Base-by-base conservation (phyloP, 1,140 invertebrate species). In the Drosophila littoralis region DNA sequence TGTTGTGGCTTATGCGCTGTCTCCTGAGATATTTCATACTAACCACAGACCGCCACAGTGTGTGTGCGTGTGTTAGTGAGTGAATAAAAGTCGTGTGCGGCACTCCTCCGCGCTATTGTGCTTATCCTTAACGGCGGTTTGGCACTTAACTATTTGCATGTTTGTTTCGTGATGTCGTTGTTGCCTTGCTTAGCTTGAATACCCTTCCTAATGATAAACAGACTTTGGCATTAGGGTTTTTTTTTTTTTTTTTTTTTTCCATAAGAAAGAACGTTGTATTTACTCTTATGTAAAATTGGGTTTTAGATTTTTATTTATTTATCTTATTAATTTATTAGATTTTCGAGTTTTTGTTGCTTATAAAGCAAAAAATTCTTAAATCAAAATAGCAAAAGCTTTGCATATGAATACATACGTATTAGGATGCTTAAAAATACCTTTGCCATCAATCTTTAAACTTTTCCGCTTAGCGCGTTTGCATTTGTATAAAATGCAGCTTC, bases 71-170 rank as follows among this genome's bases (percentile, higher is more conserved):
- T 43, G 61, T 73, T 12, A 58, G 58, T 70, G 57, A 66, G 10
- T 32, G 33, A 17, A 48, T 63, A 15, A 10, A n/a, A 60, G 64
- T 60, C 15, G 67, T 76, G 50, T 72, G 64, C 55, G 83, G 54
- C 83, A 88, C 83, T 88, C 83, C 83, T 89, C 60, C 48, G 64
- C 51, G 12, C 60, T 58, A 52, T 65, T 83, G 59, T 84, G 84
- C 71, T 88, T 89, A 79, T 83, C 80, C 84, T 89, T 88, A 80
- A 89, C 77, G 66, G 79, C 76, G 80, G 69, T 75, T 88, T 63
- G 66, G 74, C 84, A 88, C 84, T 80, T 84, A 75, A 80, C 84
- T 80, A 89, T 89, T 88, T 88, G 77, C 84, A 88, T 88, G 84
- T 84, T 80, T 66, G 59, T 76, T 69, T 50, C 70, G 42, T 57